Base-by-base conservation (phyloP, 1,140 invertebrate genomes). In the Bombus consobrinus region DNA sequence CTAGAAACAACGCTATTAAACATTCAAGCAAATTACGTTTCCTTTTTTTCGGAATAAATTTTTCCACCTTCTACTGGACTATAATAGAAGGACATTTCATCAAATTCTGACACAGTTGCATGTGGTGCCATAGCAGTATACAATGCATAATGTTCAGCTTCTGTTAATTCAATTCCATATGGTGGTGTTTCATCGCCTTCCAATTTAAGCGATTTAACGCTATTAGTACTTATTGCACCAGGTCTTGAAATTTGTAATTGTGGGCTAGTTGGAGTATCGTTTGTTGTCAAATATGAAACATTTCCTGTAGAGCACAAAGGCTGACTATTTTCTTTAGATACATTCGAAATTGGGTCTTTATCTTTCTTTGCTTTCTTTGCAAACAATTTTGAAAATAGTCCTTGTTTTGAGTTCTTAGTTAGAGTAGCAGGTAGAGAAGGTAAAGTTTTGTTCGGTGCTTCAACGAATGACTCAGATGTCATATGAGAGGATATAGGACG, bases 61-160 rank as follows among this genome's bases (percentile, higher is more conserved):
- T 97, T 97, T 53, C 97, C 97, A 34, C 96, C 97, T 93, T 98
- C 97, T 18, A 98, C 97, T 4, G 97, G 97, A 62, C 97, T 97
- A 93, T 98, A 98, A 93, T 98, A 98, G 93, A 97, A 97, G 41
- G 97, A 98, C 92, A 97, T 96, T 92, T 98, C 98, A 91, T 98
- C 98, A 92, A 98, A 98, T 92, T 98, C 98, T 15, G 97, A 98
- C 32, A 96, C 96, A 1, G 97, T 98, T 8, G 98, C 98, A 93
- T 97, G 97, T 22, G 98, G 98, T 13, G 98, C 97, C 92, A 98
- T 96, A 62, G 97, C 96, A 85, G 97, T 98, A 87, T 98, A 98
- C 71, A 98, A 93, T 64, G 98, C 98, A 94, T 98, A 98, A 93
- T 98, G 97, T 92, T 98, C 98, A 3, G 97, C 98, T 87, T 98